A percentile compares a stretch with the other conserved stretches of the same genome.
phyloP scores from a whole-genome alignment of 2,797 vertebrate species.

The Dryobates pubescens region DNA sequence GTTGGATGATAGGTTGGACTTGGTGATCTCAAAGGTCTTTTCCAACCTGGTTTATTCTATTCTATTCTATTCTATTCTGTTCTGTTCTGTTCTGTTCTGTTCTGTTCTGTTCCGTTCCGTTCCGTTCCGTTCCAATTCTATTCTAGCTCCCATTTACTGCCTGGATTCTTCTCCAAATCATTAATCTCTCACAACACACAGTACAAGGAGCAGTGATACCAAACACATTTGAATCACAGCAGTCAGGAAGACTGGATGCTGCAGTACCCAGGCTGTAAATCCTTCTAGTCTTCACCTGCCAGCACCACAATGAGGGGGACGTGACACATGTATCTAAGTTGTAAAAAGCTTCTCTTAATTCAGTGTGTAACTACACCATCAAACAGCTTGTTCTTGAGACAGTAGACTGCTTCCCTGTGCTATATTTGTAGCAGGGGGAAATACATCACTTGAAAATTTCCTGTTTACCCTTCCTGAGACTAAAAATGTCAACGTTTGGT shows the following conservation, averaged over 20 bases:
- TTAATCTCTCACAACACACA: neutral
- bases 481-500: neutral
- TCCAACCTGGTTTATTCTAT: no score
- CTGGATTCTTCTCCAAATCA: neutral
- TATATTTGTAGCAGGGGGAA: neutral
- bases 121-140: no score
- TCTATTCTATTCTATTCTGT: no score
- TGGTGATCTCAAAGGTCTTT: no score
- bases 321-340: accelerated
- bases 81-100: no score
- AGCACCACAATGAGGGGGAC: accelerated
- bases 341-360: neutral
- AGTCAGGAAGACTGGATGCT: neutral
- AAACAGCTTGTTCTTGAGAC: neutral
- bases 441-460: neutral
- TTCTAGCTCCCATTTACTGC: neutral
- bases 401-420: neutral
- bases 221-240: neutral
- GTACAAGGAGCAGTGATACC: neutral
- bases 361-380: neutral
- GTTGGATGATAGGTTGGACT: no score
- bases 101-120: no score
- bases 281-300: neutral
- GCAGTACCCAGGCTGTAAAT: neutral
- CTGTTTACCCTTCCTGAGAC: neutral